These are phyloP conservation scores for Numida meleagris DNA, from an alignment of 2,113 vertebrate species.

Conservation along the genomic window DNA sequence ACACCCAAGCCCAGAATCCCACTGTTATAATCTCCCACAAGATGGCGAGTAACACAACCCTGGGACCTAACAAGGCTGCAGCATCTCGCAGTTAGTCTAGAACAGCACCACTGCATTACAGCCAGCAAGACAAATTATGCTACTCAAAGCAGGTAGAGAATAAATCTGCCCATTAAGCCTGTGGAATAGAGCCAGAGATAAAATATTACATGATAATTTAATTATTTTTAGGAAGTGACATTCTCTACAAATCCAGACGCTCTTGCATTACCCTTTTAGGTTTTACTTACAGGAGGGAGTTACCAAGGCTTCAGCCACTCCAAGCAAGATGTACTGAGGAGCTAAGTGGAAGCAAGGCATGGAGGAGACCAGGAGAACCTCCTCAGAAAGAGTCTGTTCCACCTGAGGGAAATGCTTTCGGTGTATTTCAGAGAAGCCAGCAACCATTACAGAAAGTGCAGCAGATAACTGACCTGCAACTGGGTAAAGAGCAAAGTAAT, in stretches of 20 bases:
- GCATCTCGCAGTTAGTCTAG: neutral
- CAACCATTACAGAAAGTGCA: slow-evolving; percentile 81
- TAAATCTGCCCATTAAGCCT: slow-evolving; percentile 20
- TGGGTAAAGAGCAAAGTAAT: slow-evolving; percentile 51
- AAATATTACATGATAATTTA: neutral
- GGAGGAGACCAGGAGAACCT: slow-evolving; percentile 85
- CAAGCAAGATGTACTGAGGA: slow-evolving; percentile 90
- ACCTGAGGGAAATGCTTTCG: slow-evolving; percentile 83
- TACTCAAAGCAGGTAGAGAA: slow-evolving; percentile 19
- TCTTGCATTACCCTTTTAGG: neutral
- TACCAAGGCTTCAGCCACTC: slow-evolving; percentile 90
- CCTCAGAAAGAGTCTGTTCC: slow-evolving; percentile 84
- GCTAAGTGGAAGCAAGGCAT: slow-evolving; percentile 88
- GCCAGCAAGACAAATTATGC: slow-evolving; percentile 21
- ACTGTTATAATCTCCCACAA: fast-evolving
- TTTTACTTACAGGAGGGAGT: slow-evolving; percentile 88
- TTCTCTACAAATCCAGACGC: neutral
- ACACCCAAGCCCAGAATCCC: neutral
- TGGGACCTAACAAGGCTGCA: neutral
- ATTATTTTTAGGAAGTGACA: slow-evolving; percentile 14
- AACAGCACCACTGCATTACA: neutral
- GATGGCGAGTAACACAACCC: fast-evolving
- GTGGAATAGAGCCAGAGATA: neutral
- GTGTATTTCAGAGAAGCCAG: slow-evolving; percentile 87
- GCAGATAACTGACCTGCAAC: slow-evolving; percentile 85